These are phyloP conservation scores for Ctena decussata DNA, from an alignment of 2,888 invertebrate species.

Conservation along the genomic window DNA sequence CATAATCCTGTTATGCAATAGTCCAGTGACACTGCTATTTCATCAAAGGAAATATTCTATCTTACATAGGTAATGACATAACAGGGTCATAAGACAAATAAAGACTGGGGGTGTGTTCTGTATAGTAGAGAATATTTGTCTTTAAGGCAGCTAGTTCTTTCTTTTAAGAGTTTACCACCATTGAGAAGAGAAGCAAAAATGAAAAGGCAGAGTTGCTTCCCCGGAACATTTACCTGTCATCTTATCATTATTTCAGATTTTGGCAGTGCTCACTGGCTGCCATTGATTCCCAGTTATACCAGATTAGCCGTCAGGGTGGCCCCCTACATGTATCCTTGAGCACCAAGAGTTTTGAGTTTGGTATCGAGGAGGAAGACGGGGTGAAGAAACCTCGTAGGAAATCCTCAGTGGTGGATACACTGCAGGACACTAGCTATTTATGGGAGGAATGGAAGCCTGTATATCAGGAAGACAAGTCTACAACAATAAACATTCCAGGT, in stretches of 20 bases:
- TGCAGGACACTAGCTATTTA: conserved; percentile 88
- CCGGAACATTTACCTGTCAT: too few species aligned
- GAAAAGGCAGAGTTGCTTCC: too few species aligned
- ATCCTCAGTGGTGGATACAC: conserved; percentile 57
- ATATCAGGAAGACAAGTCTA: conserved; percentile 89
- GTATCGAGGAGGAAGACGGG: conserved; percentile 71
- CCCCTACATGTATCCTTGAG: conserved; percentile 36
- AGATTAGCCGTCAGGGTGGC: not conserved
- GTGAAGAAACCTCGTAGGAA: conserved; percentile 60
- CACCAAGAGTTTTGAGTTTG: conserved; percentile 70
- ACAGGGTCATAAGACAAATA: too few species aligned
- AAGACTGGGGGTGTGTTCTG: too few species aligned
- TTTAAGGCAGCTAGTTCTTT: too few species aligned
- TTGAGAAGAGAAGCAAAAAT: too few species aligned
- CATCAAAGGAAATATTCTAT: too few species aligned
- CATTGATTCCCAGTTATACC: conserved; percentile 18
- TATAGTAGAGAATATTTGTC: too few species aligned
- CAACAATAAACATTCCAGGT: conserved; percentile 92
- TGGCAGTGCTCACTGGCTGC: conserved; percentile 83
- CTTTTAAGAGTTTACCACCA: too few species aligned
- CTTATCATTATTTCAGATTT: conserved; percentile 66
- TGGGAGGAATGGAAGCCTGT: conserved; percentile 98
- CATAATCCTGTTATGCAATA: too few species aligned
- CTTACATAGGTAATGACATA: too few species aligned
- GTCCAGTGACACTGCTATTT: too few species aligned